phyloP scores from a whole-genome alignment of 2,888 invertebrate genomes.

The Macroteleia sp. region DNA sequence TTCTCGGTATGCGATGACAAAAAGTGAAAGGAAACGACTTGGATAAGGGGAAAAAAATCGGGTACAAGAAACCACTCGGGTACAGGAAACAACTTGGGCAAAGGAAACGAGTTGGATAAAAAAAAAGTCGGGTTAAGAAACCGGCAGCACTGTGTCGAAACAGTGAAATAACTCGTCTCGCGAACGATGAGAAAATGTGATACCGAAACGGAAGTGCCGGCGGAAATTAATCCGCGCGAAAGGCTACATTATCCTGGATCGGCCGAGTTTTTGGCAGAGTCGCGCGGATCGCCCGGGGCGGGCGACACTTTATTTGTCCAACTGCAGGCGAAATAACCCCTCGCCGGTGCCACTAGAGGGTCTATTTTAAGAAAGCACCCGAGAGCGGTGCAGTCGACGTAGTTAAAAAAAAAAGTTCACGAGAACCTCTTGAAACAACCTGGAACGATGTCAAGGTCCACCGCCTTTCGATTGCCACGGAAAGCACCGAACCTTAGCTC shows the following conservation, averaged over 20 bases:
- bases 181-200: slow-evolving; percentile 8
- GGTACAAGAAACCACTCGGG: no score
- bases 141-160: not conserved
- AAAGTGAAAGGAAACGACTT: no score
- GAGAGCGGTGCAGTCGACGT: slow-evolving; percentile 71
- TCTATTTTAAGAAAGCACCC: slow-evolving; percentile 78
- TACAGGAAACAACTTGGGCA: no score
- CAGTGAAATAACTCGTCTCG: not conserved
- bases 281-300: slow-evolving; percentile 45
- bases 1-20: no score
- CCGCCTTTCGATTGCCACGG: slow-evolving; percentile 72
- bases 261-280: slow-evolving; percentile 44
- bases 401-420: slow-evolving; percentile 65
- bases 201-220: slow-evolving; percentile 1
- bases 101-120: no score
- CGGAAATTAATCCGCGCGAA: slow-evolving; percentile 34
- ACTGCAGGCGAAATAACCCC: slow-evolving; percentile 67
- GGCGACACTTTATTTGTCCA: slow-evolving; percentile 47
- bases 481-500: slow-evolving; percentile 1
- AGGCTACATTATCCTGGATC: slow-evolving; percentile 41
- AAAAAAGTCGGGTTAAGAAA: no score
- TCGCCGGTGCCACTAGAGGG: slow-evolving; percentile 71
- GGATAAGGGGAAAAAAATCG: no score
- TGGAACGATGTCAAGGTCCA: slow-evolving; percentile 78
- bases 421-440: slow-evolving; percentile 72